Evolutionary conservation across 2,113 vertebrate genomes (phyloP).

Genomic region (Numida meleagris): DNA sequence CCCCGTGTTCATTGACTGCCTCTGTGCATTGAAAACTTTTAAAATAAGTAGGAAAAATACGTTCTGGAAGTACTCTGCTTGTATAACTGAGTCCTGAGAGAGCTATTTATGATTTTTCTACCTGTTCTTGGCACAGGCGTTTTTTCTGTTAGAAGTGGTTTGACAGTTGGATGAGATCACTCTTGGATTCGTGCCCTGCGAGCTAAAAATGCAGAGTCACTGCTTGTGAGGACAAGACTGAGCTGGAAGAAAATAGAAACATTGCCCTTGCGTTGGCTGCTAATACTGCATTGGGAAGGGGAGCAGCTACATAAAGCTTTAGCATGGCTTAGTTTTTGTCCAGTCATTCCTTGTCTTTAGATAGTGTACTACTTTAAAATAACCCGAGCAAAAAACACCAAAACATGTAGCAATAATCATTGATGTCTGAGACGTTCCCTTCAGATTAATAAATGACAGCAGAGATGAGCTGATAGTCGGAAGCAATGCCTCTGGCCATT

Average conservation of each 20-base stretch:
- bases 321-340: neutral
- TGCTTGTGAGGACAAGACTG: slow-evolving; percentile 56
- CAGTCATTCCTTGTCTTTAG: neutral
- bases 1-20: neutral
- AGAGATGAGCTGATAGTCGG: neutral
- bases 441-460: slow-evolving; percentile 4
- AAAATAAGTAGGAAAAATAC: neutral
- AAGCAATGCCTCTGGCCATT: neutral
- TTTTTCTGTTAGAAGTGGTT: slow-evolving; percentile 52
- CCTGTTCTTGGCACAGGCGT: slow-evolving; percentile 36
- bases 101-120: slow-evolving; percentile 36
- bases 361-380: neutral
- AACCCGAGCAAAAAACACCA: neutral
- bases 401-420: neutral
- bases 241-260: slow-evolving; percentile 44
- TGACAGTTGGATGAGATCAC: slow-evolving; percentile 70
- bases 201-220: slow-evolving; percentile 70
- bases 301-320: neutral
- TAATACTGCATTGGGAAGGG: neutral
- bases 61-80: slow-evolving; percentile 3
- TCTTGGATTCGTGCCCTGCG: slow-evolving; percentile 45
- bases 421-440: neutral
- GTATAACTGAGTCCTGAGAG: slow-evolving; percentile 5
- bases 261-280: slow-evolving; percentile 23
- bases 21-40: neutral